These are phyloP conservation scores for Squalus acanthias DNA, from an alignment of 2,797 vertebrate species.

Conservation along the genomic window DNA sequence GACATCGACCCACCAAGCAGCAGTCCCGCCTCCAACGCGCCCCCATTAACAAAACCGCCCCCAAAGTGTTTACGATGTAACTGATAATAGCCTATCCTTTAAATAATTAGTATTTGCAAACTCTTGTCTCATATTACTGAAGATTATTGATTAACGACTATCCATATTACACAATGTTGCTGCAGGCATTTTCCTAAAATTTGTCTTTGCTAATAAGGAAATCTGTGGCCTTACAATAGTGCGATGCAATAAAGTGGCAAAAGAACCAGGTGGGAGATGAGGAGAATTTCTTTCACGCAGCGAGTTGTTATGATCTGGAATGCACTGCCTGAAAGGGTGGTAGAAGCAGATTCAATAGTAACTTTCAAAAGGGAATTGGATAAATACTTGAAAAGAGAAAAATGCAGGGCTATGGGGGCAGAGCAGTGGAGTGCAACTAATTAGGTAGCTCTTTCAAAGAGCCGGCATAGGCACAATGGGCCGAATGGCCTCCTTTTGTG, in stretches of 20 bases:
- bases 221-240: not conserved
- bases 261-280: not conserved
- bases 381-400: not conserved
- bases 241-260: not conserved
- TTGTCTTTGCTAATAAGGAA: not conserved
- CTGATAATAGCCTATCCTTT: not conserved
- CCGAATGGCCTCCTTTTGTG: not conserved
- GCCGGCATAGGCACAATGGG: not conserved
- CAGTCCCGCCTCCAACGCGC: too few species aligned
- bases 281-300: not conserved
- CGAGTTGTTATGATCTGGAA: not conserved
- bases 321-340: not conserved
- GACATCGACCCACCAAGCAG: too few species aligned
- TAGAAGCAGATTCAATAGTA: not conserved
- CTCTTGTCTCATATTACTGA: not conserved
- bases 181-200: not conserved
- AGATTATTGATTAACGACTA: not conserved
- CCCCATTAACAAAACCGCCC: too few species aligned
- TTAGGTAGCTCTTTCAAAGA: not conserved
- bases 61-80: not conserved
- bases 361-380: conserved; percentile 16
- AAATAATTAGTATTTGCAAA: not conserved
- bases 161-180: not conserved
- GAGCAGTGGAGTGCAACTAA: not conserved
- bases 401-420: not conserved